phyloP scores from a whole-genome alignment of 2,113 vertebrate genomes.

The Otocyon megalotis region DNA sequence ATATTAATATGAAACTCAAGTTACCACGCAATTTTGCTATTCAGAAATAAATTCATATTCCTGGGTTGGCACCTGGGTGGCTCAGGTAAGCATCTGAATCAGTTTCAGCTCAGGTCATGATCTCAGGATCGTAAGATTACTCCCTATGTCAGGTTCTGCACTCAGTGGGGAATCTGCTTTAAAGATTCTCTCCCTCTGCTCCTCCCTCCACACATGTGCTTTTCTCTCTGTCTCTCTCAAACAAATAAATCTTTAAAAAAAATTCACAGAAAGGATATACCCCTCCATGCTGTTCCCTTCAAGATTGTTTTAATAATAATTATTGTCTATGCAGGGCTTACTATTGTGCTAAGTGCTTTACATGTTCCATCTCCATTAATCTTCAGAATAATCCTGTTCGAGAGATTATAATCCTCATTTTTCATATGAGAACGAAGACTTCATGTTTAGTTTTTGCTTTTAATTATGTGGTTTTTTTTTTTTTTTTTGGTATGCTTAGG shows the following conservation, averaged over 20 bases:
- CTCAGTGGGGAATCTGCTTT: background rate
- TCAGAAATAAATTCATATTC: constrained; percentile 19
- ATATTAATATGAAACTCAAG: constrained; percentile 36
- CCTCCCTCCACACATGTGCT: background rate
- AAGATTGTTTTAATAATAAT: constrained; percentile 12
- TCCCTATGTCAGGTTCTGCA: background rate
- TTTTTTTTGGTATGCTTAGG: background rate
- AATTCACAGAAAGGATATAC: background rate
- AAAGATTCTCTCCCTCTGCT: background rate
- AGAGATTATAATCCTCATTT: background rate
- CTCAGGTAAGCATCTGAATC: background rate
- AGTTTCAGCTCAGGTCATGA: background rate
- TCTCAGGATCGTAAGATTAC: background rate
- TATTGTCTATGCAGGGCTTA: background rate
- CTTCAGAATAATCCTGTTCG: background rate
- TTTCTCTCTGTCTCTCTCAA: background rate
- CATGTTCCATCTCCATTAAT: background rate
- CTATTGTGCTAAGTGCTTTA: background rate
- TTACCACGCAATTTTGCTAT: constrained; percentile 4
- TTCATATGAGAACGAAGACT: constrained; percentile 49
- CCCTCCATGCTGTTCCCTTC: background rate
- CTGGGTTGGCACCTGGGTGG: background rate
- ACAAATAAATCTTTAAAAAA: background rate
- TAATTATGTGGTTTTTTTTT: background rate
- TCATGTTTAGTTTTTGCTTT: constrained; percentile 33